Percentiles rank a stretch among this genome's conserved stretches.
These are phyloP conservation scores for Heterodera filipjevi DNA, from an alignment of 2,888 invertebrate genomes.

Conservation along the genomic window DNA sequence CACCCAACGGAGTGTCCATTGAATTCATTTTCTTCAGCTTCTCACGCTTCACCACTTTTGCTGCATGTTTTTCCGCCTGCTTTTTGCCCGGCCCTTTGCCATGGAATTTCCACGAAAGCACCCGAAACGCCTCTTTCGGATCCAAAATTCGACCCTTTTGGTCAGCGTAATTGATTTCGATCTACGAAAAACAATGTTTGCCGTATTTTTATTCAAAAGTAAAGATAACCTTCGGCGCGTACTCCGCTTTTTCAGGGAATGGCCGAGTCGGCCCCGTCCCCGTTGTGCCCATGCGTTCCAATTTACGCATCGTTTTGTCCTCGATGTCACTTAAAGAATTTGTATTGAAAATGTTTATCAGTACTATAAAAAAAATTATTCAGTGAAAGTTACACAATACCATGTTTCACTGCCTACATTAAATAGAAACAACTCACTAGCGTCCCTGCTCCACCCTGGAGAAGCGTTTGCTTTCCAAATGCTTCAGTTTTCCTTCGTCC, in stretches of 20 bases:
- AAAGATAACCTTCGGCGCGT: slow-evolving; percentile 66
- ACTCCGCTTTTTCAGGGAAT: slow-evolving; percentile 62
- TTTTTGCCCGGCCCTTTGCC: slow-evolving; percentile 99
- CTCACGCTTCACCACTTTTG: slow-evolving; percentile 89
- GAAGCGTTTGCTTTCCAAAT: slow-evolving; percentile 53
- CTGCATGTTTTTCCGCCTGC: slow-evolving; percentile 91
- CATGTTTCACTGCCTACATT: neutral
- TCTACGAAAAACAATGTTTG: neutral
- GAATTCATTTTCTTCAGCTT: slow-evolving; percentile 67
- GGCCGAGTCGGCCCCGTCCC: slow-evolving; percentile 58
- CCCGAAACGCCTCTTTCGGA: slow-evolving; percentile 89
- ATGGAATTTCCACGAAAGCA: slow-evolving; percentile 77
- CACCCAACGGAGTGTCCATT: slow-evolving; percentile 80
- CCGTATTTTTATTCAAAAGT: neutral
- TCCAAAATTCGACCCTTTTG: slow-evolving; percentile 89
- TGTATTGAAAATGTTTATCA: too few relatives aligned
- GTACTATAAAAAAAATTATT: too few relatives aligned
- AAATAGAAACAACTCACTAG: slow-evolving; percentile 48
- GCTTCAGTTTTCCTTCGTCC: slow-evolving; percentile 51
- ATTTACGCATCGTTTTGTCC: slow-evolving; percentile 64
- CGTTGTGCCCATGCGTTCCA: slow-evolving; percentile 62
- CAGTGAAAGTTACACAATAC: too few relatives aligned
- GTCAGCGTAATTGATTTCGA: slow-evolving; percentile 78
- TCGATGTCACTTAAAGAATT: slow-evolving; percentile 60
- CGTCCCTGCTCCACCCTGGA: slow-evolving; percentile 52